These are phyloP conservation scores for Odontocolon sp. DNA, from an alignment of 2,888 invertebrate species.

Conservation along the genomic window DNA sequence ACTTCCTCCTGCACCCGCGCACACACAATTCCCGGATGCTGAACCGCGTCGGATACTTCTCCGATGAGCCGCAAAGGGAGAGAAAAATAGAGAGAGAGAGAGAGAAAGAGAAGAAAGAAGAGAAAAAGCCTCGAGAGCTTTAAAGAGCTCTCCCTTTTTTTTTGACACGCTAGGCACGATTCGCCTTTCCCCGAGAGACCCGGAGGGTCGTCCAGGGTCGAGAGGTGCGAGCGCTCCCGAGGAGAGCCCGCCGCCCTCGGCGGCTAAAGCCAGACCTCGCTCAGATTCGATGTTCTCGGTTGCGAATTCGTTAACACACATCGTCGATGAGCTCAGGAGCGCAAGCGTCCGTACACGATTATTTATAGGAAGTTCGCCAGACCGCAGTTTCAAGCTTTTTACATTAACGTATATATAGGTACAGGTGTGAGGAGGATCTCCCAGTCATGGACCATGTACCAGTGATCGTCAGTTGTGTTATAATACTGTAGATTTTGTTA, in stretches of 20 bases:
- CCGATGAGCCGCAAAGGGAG: neutral
- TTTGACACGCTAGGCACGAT: too few species aligned
- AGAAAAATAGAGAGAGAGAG: neutral
- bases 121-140: neutral
- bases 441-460: too few species aligned
- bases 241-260: slow-evolving; percentile 58
- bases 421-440: neutral
- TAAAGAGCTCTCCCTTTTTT: slow-evolving; percentile 4
- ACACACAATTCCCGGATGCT: slow-evolving; percentile 28
- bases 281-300: slow-evolving; percentile 10
- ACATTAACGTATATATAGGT: neutral
- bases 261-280: slow-evolving; percentile 56
- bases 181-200: slow-evolving; percentile 10
- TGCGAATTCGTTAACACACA: slow-evolving; percentile 45
- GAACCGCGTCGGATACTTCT: slow-evolving; percentile 19
- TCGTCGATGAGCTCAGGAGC: slow-evolving; percentile 22
- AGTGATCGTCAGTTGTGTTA: neutral
- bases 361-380: slow-evolving; percentile 33
- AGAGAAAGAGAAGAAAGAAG: neutral
- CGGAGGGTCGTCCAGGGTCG: slow-evolving; percentile 47
- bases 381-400: slow-evolving; percentile 2
- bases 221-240: slow-evolving; percentile 42
- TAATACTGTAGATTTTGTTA: too few species aligned
- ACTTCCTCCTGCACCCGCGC: slow-evolving; percentile 13
- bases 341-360: slow-evolving; percentile 44